phyloP scores from a whole-genome alignment of 2,797 vertebrate genomes.

The Halcyon chelicuti region DNA sequence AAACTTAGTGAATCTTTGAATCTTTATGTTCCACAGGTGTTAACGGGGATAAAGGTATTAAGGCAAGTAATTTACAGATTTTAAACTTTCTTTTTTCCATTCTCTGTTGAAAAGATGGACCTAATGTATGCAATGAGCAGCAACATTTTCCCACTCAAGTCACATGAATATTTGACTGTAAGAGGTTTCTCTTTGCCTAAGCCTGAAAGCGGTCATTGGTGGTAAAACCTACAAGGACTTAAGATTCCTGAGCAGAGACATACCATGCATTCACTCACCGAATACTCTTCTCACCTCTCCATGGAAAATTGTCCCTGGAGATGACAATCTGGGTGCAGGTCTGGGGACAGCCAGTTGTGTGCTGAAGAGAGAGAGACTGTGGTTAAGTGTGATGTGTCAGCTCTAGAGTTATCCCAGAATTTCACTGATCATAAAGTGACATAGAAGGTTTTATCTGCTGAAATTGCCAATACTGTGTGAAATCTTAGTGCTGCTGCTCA shows the following conservation, averaged over 20 bases:
- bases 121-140: background rate
- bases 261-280: background rate
- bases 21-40: background rate
- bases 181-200: background rate
- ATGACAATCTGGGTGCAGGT: background rate
- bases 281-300: background rate
- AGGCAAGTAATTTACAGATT: background rate
- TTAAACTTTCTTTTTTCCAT: background rate
- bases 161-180: background rate
- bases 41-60: background rate
- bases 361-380: background rate
- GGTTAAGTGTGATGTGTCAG: background rate
- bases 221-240: background rate
- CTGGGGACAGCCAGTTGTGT: rapidly evolving
- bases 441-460: background rate
- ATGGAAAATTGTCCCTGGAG: background rate
- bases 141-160: background rate
- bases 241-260: background rate
- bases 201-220: background rate
- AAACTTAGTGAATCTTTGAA: background rate
- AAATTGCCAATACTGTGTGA: background rate
- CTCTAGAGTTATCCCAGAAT: background rate
- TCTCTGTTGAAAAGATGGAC: background rate
- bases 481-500: background rate
- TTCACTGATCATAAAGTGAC: background rate